phyloP scores from a whole-genome alignment of 64 coral and sea anemone species.

The Astreopora myriophthalma region DNA sequence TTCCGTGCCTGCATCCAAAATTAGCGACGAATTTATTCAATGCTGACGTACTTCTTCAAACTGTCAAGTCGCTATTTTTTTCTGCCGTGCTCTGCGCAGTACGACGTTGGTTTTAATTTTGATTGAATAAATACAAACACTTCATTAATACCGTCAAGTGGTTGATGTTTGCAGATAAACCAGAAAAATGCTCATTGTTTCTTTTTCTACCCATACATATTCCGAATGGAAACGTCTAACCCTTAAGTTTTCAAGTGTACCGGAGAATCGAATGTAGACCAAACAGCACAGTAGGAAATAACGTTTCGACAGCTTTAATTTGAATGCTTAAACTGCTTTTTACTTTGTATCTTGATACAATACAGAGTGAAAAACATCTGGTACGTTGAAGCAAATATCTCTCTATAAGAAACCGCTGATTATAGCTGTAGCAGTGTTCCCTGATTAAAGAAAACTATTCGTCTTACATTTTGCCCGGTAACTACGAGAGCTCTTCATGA shows the following conservation, averaged over 20 bases:
- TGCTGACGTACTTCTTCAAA: conserved; percentile 39
- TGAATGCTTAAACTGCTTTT: neutral
- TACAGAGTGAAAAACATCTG: neutral
- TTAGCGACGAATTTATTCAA: conserved; percentile 24
- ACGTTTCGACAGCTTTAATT: neutral
- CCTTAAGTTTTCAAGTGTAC: neutral
- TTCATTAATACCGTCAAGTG: neutral
- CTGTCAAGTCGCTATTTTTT: neutral
- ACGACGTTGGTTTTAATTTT: neutral
- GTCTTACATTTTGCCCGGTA: no score
- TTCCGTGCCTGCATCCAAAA: conserved; percentile 1
- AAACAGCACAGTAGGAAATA: neutral
- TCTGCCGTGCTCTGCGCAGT: neutral
- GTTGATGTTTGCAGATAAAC: neutral
- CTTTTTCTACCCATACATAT: neutral
- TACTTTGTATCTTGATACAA: neutral
- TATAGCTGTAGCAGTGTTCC: no score
- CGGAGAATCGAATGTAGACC: neutral
- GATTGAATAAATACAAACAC: conserved; percentile 12
- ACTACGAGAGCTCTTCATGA: no score
- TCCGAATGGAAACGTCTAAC: neutral
- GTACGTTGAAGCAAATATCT: neutral
- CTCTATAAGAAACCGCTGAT: neutral
- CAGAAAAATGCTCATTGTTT: neutral
- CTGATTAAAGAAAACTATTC: no score